Evolutionary conservation across 2,113 vertebrate genomes (phyloP), one percentile per base, ranked within the genome.

Genomic region (Eonycteris spelaea): DNA sequence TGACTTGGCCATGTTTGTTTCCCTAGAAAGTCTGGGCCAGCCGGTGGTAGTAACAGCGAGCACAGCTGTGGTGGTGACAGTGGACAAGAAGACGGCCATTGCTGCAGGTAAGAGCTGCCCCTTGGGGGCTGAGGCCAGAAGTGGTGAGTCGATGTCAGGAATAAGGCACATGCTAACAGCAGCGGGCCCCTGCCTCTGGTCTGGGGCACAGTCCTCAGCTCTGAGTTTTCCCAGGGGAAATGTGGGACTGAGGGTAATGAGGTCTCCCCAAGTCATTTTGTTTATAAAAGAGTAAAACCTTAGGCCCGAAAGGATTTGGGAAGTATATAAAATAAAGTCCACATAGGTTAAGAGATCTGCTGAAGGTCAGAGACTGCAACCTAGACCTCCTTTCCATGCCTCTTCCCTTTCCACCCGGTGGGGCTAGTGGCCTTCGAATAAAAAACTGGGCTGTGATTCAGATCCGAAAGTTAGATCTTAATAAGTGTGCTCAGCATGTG

Each of bases 81-180:
- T 99, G 96, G 99, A 99, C 33, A 98, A 99, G 97, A 99, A 99
- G 98, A 99, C 98, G 3, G 99, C 99, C 94, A 98, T 99, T 18
- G 99, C 99, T 93, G 99, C 99, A 99, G 99, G 99, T 99, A 99
- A 97, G 99, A 96, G 22, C 65, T 9, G 33, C 85, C 73, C 48
- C 13, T 1, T 14, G 83, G 12, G 48, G 0, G 0, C 55, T 6
- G 26, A 9, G 30, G 35, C n/a, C 3, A 0, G 45, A 11, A 18
- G 33, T 0, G 5, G 24, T 57, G n/a, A 68, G 38, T 7, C n/a
- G 8, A 10, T 16, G 22, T 35, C 57, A 35, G 1, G 55, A 73
- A 35, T 35, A 19, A 53, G 24, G 24, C 16, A 5, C 35, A 6
- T 2, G 0, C 18, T 3, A 9, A 24, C 0, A n/a, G 74, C 63